Base-by-base conservation (phyloP, 2,113 vertebrate species). In the Sterrhoptilus dennistouni region DNA sequence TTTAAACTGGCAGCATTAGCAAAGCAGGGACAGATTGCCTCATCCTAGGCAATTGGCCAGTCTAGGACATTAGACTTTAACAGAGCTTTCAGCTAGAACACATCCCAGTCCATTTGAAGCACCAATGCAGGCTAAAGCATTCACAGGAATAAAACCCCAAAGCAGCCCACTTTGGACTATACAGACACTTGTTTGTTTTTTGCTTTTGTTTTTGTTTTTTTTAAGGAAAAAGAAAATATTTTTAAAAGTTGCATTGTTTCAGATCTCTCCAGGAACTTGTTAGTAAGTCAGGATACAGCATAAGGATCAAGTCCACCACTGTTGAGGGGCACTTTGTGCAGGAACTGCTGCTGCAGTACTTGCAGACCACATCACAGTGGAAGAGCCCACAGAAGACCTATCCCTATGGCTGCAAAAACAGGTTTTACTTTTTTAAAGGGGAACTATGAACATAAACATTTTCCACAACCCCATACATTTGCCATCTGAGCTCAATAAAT, bases 201-300 rank as follows among this genome's bases (percentile, higher is more conserved):
- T n/a, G n/a, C n/a, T n/a, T n/a, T n/a, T n/a, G n/a, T n/a, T n/a
- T n/a, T n/a, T n/a, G n/a, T n/a, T n/a, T n/a, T n/a, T n/a, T n/a
- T n/a, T n/a, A n/a, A n/a, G 12, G 3, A 1, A 8, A 33, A n/a
- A 60, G 5, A 27, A 36, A 56, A 84, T 0, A 4, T 12, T 8
- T 23, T 27, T 16, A 5, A 25, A 56, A 27, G 1, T 8, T 52
- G 44, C 12, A 36, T 82, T 71, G 71, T 50, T 76, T 71, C 40
- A 63, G 29, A 23, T 65, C 22, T 75, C 25, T 79, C 36, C 20
- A 45, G 25, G 10, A 87, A 52, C 25, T 64, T 61, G 18, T 44
- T 72, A 83, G 14, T 45, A 82, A 83, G 36, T 54, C 13, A 63
- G 33, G 14, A 23, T 40, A 53, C 7, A 83, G 56, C 52, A 66